Evolutionary conservation across 2,888 invertebrate species (phyloP), one percentile per base, ranked within the genome.

Genomic region (Hecatera dysodea): DNA sequence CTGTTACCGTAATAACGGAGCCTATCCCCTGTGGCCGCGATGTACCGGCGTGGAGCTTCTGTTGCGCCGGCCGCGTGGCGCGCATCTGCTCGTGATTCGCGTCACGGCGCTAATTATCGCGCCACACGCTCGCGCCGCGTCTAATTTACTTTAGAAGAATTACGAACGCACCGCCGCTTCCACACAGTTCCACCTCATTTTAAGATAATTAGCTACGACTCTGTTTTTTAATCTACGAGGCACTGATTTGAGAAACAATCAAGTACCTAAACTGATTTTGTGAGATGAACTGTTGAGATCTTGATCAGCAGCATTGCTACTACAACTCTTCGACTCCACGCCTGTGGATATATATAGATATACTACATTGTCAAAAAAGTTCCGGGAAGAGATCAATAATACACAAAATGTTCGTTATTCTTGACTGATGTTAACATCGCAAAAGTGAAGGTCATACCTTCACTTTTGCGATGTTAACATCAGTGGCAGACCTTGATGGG

Each of bases 91-190:
- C 11, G 33, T 19, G 53, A 75, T 59, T 53, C 71, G 39, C 70
- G 55, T 53, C 59, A 77, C 64, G 60, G 22, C 70, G 46, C 78
- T 64, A 68, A 77, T 63, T 69, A 64, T 56, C 62, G 67, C 64
- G 53, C 62, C 70, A 60, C 68, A 75, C 76, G 67, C 61, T 67
- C 44, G 46, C 56, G 39, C 60, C 57, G 46, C 42, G 48, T 68
- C 77, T 75, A 75, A 73, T 75, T 73, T 75, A 73, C 60, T 73
- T 66, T 66, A 22, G 66, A 77, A 78, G 65, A 70, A 69, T 65
- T 66, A 59, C 56, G 61, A 65, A 76, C 39, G 48, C 67, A 56
- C 42, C 61, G n/a, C 55, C 64, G n/a, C 69, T 42, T 42, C 60
- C 44, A 44, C 17, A 19, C 19, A 44, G 57, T 52, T 65, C 44